Evolutionary conservation across 2,797 vertebrate species (phyloP).

Genomic region (Myotis pilosus): DNA sequence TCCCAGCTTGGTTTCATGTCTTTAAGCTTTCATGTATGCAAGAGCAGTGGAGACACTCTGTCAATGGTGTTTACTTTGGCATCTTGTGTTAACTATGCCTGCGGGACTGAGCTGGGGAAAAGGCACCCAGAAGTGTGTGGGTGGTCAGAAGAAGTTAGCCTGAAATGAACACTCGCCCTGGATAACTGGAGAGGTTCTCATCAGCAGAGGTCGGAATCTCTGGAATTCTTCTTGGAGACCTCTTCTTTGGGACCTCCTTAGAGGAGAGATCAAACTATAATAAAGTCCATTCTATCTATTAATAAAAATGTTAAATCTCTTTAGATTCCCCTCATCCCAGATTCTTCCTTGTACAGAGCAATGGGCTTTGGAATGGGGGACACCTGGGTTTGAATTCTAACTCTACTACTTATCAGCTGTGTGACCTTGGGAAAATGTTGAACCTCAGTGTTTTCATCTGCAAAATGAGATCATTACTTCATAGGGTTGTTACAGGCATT

Average conservation of each 20-base stretch:
- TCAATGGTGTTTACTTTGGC: not conserved
- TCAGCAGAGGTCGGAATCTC: not conserved
- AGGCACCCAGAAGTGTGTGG: not conserved
- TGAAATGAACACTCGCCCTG: not conserved
- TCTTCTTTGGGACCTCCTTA: not conserved
- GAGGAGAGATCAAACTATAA: not conserved
- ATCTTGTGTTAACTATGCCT: not conserved
- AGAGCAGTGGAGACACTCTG: not conserved
- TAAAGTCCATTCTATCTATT: not conserved
- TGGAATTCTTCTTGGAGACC: not conserved
- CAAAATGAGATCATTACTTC: not conserved
- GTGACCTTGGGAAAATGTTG: not conserved
- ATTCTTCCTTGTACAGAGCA: not conserved
- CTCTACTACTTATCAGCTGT: not conserved
- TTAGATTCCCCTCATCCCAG: not conserved
- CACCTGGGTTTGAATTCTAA: not conserved
- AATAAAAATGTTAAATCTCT: not conserved
- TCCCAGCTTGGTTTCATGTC: not conserved
- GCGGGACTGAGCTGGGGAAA: not conserved
- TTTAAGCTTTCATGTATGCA: not conserved
- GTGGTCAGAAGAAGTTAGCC: not conserved
- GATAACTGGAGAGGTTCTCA: not conserved
- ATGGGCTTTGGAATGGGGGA: not conserved
- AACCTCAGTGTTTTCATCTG: not conserved
- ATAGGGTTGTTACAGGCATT: not conserved